phyloP scores from a whole-genome alignment of 2,113 vertebrate species.

The Megaleporinus macrocephalus region DNA sequence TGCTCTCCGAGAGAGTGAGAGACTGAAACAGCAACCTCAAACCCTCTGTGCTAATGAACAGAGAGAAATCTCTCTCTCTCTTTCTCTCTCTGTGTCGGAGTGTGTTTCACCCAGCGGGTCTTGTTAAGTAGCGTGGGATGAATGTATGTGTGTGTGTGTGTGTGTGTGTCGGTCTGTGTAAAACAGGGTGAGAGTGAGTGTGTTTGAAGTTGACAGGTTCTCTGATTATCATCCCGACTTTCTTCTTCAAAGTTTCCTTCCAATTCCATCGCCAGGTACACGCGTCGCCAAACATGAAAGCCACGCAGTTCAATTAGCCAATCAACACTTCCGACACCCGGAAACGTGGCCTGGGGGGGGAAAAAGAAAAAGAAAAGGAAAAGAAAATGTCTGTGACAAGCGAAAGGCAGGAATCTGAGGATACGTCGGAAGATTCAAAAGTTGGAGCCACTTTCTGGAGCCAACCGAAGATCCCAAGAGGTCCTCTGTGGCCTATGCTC shows the following conservation, averaged over 20 bases:
- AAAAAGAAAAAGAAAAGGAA: slow-evolving; percentile 11
- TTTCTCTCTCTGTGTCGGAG: neutral
- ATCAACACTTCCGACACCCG: slow-evolving; percentile 67
- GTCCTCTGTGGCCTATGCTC: no score
- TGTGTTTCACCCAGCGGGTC: slow-evolving; percentile 34
- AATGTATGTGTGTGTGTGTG: slow-evolving; percentile 9
- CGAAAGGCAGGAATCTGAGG: slow-evolving; percentile 15
- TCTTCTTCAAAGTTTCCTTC: slow-evolving; percentile 76
- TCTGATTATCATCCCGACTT: slow-evolving; percentile 71
- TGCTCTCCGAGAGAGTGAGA: neutral
- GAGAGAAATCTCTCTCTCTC: slow-evolving; percentile 24
- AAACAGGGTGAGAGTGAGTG: slow-evolving; percentile 31
- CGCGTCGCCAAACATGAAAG: slow-evolving; percentile 74
- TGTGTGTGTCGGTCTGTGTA: slow-evolving; percentile 32
- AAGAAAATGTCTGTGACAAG: slow-evolving; percentile 11
- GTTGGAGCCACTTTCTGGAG: slow-evolving; percentile 17
- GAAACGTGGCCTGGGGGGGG: neutral
- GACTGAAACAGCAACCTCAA: slow-evolving; percentile 21
- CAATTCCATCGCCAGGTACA: slow-evolving; percentile 68
- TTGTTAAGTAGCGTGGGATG: slow-evolving; percentile 43
- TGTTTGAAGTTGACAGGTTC: slow-evolving; percentile 75
- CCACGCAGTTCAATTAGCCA: slow-evolving; percentile 69
- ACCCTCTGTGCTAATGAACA: slow-evolving; percentile 41
- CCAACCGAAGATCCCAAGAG: no score
- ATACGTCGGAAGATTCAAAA: neutral